A percentile compares a stretch with the other conserved stretches of the same genome.
Evolutionary conservation across 2,797 vertebrate species (phyloP).

Genomic region (Tolypeutes matacus): DNA sequence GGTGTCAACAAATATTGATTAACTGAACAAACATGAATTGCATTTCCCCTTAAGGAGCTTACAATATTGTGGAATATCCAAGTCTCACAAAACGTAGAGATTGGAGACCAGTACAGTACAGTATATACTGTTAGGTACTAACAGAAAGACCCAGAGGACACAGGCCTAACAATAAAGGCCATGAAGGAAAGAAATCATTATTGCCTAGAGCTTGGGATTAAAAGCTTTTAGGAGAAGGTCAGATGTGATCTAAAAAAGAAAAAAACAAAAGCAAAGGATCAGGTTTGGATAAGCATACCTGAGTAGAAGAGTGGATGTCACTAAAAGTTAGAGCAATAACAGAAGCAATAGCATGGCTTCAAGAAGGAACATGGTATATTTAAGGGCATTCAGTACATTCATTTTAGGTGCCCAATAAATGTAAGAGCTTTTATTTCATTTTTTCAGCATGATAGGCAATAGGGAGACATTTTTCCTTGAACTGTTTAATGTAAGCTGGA

Average conservation of each 20-base stretch:
- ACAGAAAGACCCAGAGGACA: neutral
- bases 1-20: slow-evolving; percentile 63
- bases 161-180: neutral
- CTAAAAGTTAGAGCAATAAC: neutral
- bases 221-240: slow-evolving; percentile 14
- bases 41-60: neutral
- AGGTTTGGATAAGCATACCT: neutral
- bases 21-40: slow-evolving; percentile 55
- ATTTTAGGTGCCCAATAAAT: neutral
- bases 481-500: neutral
- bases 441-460: slow-evolving; percentile 1
- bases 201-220: neutral
- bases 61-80: neutral
- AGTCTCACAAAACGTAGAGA: slow-evolving; percentile 10
- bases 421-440: neutral
- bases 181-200: neutral
- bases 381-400: neutral
- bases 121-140: slow-evolving; percentile 11
- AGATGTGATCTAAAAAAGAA: slow-evolving; percentile 17
- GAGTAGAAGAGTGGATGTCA: neutral
- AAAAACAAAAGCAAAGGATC: neutral
- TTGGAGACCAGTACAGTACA: neutral
- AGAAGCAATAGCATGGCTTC: neutral
- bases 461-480: slow-evolving; percentile 20
- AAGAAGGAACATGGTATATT: neutral